Evolutionary conservation across 2,888 invertebrate species (phyloP), one percentile per base, ranked within the genome.

Genomic region (Pecten maximus): DNA sequence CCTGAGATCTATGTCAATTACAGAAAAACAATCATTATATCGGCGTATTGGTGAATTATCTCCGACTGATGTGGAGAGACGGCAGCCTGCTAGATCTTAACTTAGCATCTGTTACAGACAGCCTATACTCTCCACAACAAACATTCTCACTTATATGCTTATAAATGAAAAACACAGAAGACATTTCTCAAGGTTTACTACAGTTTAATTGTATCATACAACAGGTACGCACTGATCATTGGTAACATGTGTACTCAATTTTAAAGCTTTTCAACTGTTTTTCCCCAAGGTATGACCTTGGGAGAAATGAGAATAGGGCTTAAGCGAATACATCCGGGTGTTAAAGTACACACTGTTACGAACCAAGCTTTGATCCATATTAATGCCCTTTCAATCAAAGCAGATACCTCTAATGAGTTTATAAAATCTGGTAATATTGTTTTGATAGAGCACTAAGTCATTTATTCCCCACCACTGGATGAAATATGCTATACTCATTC

Each of bases 11-110:
- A 60, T 60, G 35, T 74, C 74, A 74, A 74, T 74, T 74, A 74
- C 74, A 74, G 74, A 74, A 74, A 74, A 74, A 74, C 74, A 74
- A 74, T 74, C 74, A 74, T 74, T 35, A 74, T 10, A 74, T 8
- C 10, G 12, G 74, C 10, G 35, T 74, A 35, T 74, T 74, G 74
- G 74, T 15, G 35, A 74, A 74, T 28, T 6, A 74, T 74, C 28
- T 35, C 74, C 74, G 3, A 35, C 35, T 74, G 74, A 74, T 35
- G 74, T 74, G 0, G 35, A 35, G 74, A 28, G 74, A 35, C 74
- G n/a, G n/a, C 54, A 54, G 54, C 23, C n/a, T 54, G 54, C 54
- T 19, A 19, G 23, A n/a, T n/a, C 12, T 54, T 54, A 35, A 16
- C 74, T 28, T 16, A 12, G 35, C 74, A 74, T 74, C 74, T 74